Percentiles rank a stretch among this genome's conserved stretches.
Evolutionary conservation across 2,113 vertebrate species (phyloP).

Genomic region (Telmatochromis sp.): DNA sequence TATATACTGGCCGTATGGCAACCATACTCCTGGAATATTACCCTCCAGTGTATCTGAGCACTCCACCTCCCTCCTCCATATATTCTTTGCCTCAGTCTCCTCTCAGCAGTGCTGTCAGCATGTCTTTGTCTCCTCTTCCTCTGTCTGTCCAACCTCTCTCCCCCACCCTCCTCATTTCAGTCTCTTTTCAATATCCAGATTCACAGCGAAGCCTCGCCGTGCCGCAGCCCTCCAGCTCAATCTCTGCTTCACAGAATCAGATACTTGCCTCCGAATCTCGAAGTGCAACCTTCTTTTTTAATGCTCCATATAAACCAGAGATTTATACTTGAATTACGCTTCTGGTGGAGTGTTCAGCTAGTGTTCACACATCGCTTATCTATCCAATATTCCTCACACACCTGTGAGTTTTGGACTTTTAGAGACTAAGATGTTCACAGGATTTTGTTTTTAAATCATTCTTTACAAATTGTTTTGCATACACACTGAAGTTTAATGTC

Average conservation of each 20-base stretch:
- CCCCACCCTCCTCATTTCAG: background rate
- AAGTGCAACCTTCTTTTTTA: background rate
- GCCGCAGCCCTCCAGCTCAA: slow-evolving; percentile 18
- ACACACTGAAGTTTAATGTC: background rate
- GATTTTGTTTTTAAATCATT: background rate
- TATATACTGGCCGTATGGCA: slow-evolving; percentile 12
- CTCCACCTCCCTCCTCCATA: background rate
- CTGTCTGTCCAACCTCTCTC: background rate
- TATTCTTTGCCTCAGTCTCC: background rate
- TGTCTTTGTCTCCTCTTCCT: background rate
- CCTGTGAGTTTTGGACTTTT: background rate
- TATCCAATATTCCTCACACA: slow-evolving; percentile 10
- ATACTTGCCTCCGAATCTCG: slow-evolving; percentile 5
- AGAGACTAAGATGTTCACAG: background rate
- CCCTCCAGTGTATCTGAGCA: slow-evolving; percentile 1
- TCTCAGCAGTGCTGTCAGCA: slow-evolving; percentile 1
- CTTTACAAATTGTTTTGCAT: background rate
- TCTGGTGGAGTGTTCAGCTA: background rate
- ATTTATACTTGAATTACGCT: slow-evolving; percentile 34
- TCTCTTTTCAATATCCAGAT: slow-evolving; percentile 5
- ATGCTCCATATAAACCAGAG: slow-evolving; percentile 16
- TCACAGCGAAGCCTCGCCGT: background rate
- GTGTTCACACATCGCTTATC: slow-evolving; percentile 24
- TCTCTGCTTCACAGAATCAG: slow-evolving; percentile 37
- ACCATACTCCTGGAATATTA: background rate